These are phyloP conservation scores for Drosophila niveifrons DNA, from an alignment of 2,888 invertebrate genomes.

Conservation along the genomic window DNA sequence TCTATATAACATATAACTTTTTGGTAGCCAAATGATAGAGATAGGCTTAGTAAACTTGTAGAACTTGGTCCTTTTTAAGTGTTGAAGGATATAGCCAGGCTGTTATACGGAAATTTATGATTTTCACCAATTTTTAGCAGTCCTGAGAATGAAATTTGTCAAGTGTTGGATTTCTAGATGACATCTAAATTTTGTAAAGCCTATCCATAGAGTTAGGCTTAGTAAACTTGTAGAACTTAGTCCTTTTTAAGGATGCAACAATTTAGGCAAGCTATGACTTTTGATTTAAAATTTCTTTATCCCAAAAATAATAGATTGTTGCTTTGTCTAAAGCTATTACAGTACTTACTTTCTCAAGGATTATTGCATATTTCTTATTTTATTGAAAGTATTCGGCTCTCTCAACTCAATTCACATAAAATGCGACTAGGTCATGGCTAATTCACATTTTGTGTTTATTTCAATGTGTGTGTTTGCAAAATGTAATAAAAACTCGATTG, in stretches of 20 bases:
- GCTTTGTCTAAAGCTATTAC: too few species aligned
- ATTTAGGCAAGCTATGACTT: not conserved
- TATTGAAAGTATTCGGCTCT: not conserved
- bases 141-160: not conserved
- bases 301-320: too few species aligned
- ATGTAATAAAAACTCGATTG: slow-evolving; percentile 8
- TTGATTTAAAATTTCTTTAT: too few species aligned
- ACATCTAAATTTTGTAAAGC: not conserved
- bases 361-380: not conserved
- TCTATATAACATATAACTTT: not conserved
- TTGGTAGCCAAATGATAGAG: not conserved
- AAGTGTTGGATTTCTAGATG: not conserved
- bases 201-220: not conserved
- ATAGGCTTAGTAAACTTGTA: not conserved
- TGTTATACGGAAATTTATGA: not conserved
- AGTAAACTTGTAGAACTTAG: not conserved
- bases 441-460: not conserved
- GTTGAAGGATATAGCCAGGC: not conserved
- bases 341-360: not conserved
- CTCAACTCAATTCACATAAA: not conserved
- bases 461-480: not conserved
- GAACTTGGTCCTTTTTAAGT: not conserved
- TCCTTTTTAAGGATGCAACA: not conserved
- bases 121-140: not conserved
- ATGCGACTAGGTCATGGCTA: not conserved